These are phyloP conservation scores for Anthopleura xanthogrammica DNA, from an alignment of 92 coral and sea anemone species.

Conservation along the genomic window DNA sequence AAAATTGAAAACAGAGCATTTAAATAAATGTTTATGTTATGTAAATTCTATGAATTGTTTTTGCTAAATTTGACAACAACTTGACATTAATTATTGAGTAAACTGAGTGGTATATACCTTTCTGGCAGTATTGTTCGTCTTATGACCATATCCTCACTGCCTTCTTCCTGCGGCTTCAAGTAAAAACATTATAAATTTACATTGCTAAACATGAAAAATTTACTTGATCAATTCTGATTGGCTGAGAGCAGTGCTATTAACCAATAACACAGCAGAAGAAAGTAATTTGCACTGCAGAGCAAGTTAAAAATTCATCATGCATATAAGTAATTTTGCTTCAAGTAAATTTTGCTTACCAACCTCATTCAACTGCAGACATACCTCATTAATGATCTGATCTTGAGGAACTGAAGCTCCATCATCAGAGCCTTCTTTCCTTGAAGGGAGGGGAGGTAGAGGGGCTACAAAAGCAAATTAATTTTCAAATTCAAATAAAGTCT, in stretches of 20 bases:
- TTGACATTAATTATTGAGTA: background rate
- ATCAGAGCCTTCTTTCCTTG: slow-evolving; percentile 17
- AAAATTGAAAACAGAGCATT: no score
- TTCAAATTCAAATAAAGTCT: background rate
- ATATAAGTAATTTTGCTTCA: no score
- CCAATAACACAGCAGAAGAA: no score
- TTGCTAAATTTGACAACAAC: background rate
- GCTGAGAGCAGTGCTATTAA: no score
- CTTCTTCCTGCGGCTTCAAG: slow-evolving; percentile 28
- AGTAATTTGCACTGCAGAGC: no score
- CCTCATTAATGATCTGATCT: background rate
- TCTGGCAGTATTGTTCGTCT: slow-evolving; percentile 68
- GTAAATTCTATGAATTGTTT: background rate
- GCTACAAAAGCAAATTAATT: background rate
- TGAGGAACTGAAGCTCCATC: background rate
- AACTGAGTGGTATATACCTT: slow-evolving; percentile 38
- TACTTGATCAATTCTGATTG: no score
- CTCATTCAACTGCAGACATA: background rate
- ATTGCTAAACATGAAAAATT: no score
- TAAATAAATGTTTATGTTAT: no score
- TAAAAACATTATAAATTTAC: background rate
- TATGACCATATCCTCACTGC: slow-evolving; percentile 56
- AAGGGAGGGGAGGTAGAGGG: slow-evolving; percentile 19
- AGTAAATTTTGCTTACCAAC: no score
- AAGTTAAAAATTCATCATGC: no score